Conservation (phyloP, 2,797 vertebrate genomes). For the Phylloscopus collybita region DNA sequence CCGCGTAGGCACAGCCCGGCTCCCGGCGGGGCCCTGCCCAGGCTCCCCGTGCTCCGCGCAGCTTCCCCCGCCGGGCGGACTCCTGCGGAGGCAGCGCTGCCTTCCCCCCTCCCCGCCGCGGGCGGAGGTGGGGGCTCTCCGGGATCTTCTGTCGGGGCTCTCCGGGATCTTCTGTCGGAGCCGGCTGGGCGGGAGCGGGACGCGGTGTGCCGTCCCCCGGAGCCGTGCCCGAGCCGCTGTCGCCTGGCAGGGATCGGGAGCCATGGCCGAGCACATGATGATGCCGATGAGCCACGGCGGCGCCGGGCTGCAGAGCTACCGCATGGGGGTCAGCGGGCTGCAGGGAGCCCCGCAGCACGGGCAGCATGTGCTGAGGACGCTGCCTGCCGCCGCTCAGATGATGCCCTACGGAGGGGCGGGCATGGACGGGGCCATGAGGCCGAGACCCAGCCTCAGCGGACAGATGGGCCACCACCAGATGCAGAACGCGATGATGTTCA, state of each 20-base stretch:
- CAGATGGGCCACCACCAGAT: conserved; percentile 86
- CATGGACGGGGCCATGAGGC: conserved; percentile 86
- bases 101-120: not conserved
- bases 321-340: conserved; percentile 88
- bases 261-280: conserved; percentile 96
- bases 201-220: not conserved
- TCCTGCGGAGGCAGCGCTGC: not conserved
- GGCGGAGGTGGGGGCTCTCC: not conserved
- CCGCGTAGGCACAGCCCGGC: not conserved
- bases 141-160: not conserved
- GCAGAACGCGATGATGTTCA: conserved; percentile 85
- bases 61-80: not conserved
- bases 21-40: not conserved
- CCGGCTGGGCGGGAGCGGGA: not conserved
- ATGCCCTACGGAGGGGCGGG: conserved; percentile 86
- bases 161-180: not conserved
- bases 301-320: conserved; percentile 86
- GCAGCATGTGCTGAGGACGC: conserved; percentile 80
- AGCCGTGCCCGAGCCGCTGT: not conserved
- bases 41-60: not conserved
- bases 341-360: conserved; percentile 85
- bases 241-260: conserved; percentile 60
- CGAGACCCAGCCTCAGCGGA: conserved; percentile 80
- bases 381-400: conserved; percentile 82
- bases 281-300: conserved; percentile 89